Conservation (phyloP, 2,888 invertebrate genomes). For the Physocephala rufipes region DNA sequence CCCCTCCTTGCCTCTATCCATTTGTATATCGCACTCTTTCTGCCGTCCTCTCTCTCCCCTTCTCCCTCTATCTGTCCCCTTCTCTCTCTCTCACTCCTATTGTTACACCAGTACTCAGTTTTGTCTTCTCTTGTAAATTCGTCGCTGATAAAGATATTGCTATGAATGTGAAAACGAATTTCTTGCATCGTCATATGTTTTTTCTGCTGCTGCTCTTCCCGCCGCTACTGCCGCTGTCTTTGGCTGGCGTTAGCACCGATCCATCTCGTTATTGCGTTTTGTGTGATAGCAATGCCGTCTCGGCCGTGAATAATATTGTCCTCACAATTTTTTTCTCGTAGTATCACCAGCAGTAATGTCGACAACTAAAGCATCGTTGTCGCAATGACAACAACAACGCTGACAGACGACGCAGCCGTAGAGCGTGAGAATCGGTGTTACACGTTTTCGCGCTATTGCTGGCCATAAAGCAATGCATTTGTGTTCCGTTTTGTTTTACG, state of each 20-base stretch:
- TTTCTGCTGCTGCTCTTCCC: neutral
- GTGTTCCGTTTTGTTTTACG: conserved; percentile 19
- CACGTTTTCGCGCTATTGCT: conserved; percentile 22
- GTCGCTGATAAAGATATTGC: conserved; percentile 4
- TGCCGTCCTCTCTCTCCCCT: neutral
- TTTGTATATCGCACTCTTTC: no score
- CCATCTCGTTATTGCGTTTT: neutral
- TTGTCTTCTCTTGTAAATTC: neutral
- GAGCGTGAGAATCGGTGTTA: conserved; percentile 32
- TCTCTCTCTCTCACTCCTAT: neutral
- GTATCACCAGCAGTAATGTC: neutral
- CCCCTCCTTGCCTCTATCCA: neutral
- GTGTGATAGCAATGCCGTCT: no score
- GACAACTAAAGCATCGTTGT: neutral
- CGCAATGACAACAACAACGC: no score
- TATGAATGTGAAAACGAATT: conserved; percentile 7
- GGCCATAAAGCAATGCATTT: conserved; percentile 7
- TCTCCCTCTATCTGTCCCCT: neutral
- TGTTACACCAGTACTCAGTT: neutral
- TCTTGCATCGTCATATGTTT: neutral
- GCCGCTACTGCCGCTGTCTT: neutral
- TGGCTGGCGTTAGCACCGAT: neutral
- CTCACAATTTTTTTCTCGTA: neutral
- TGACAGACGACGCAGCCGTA: neutral
- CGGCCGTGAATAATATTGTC: conserved; percentile 8